Percentiles rank a stretch among this genome's conserved stretches.
phyloP scores from a whole-genome alignment of 35 echinoderm and acorn worm genomes.

The Patiria miniata region DNA sequence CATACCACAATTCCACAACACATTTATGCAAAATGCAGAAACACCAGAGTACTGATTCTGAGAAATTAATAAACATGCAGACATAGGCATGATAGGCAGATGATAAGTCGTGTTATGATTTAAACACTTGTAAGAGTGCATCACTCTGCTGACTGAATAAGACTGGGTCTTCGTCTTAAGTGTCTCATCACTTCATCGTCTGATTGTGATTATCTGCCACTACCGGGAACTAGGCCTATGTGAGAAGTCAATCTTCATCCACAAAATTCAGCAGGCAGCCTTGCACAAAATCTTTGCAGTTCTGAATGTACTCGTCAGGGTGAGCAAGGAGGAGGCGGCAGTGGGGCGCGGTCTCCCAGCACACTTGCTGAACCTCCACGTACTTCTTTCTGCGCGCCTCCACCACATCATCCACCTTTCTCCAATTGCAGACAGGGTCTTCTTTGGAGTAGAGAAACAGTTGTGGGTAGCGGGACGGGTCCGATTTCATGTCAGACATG shows the following conservation, averaged over 20 bases:
- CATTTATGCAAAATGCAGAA: no score
- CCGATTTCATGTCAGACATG: slow-evolving; percentile 34
- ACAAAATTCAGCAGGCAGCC: slow-evolving; percentile 32
- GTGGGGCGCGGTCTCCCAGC: slow-evolving; percentile 82
- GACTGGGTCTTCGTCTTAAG: no score
- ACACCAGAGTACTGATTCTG: no score
- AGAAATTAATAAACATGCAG: no score
- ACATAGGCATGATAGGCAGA: no score
- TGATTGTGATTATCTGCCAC: no score
- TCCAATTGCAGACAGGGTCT: slow-evolving; percentile 60
- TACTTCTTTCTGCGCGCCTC: slow-evolving; percentile 43
- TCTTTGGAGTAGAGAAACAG: slow-evolving; percentile 85
- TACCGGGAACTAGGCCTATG: no score
- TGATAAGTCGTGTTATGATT: no score
- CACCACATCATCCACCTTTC: slow-evolving; percentile 59
- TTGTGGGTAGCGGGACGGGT: slow-evolving; percentile 57
- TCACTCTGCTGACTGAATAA: no score
- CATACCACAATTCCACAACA: no score
- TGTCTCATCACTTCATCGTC: no score
- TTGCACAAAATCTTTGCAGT: slow-evolving; percentile 65
- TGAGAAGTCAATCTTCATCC: not conserved
- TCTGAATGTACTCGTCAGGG: slow-evolving; percentile 67
- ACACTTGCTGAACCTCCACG: slow-evolving; percentile 63
- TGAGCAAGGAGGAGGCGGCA: slow-evolving; percentile 64
- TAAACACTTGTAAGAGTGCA: no score